Conservation (phyloP, 2,113 vertebrate genomes). For the Terrapene triunguis region DNA sequence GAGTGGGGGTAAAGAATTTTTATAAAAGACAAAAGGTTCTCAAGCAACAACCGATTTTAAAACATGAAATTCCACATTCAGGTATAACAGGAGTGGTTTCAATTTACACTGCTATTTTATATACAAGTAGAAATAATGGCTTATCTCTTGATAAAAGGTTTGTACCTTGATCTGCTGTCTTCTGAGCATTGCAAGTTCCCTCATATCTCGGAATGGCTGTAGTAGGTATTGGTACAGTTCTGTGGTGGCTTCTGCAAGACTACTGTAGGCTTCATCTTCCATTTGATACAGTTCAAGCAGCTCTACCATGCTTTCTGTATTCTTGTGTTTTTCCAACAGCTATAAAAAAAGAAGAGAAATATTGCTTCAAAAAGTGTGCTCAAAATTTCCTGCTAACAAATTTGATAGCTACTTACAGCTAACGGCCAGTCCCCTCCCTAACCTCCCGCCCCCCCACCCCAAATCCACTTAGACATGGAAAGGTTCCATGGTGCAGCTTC, state of each 20-base stretch:
- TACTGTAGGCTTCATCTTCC: constrained; percentile 92
- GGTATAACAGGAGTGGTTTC: neutral
- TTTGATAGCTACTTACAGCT: neutral
- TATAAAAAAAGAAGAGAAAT: constrained; percentile 61
- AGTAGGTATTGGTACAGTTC: constrained; percentile 97
- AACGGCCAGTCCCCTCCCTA: neutral
- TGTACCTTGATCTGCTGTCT: constrained; percentile 98
- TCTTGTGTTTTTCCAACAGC: constrained; percentile 94
- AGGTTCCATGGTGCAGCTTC: neutral
- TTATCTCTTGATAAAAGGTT: neutral
- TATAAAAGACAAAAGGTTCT: neutral
- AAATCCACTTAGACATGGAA: neutral
- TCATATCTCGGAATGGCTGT: constrained; percentile 98
- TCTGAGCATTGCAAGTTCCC: constrained; percentile 95
- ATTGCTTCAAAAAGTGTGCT: neutral
- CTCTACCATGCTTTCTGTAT: constrained; percentile 95
- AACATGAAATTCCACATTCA: neutral
- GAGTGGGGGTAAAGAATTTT: too few species aligned
- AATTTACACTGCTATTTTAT: neutral
- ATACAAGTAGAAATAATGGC: neutral
- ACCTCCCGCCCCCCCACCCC: neutral
- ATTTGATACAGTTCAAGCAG: constrained; percentile 93
- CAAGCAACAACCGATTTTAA: neutral
- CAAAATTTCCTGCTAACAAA: neutral
- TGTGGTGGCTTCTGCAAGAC: constrained; percentile 92